A percentile compares a stretch with the other conserved stretches of the same genome.
Conservation (phyloP, 2,888 invertebrate genomes). For the Nezara viridula region DNA sequence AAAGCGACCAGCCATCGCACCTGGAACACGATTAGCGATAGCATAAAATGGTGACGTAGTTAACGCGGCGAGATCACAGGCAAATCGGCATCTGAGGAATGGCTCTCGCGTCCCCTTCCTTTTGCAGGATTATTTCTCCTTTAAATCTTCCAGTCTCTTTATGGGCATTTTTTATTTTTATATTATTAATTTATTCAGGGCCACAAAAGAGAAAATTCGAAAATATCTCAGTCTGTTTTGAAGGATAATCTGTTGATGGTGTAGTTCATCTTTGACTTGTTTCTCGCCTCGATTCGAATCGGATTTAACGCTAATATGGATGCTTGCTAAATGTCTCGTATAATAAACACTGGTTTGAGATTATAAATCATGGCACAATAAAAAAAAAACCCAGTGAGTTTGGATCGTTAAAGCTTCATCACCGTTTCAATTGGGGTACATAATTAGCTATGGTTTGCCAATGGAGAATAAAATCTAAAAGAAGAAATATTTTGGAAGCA, state of each 20-base stretch:
- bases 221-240: constrained; percentile 14
- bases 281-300: no score
- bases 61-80: not conserved
- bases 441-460: no score
- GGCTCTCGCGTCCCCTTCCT: not conserved
- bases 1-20: not conserved
- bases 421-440: no score
- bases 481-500: no score
- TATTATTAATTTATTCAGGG: not conserved
- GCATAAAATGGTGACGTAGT: not conserved
- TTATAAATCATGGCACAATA: no score
- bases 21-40: not conserved
- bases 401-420: no score
- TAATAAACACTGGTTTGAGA: no score
- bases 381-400: no score
- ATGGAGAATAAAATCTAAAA: no score
- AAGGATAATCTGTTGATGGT: not conserved
- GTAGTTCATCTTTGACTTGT: no score
- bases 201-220: not conserved
- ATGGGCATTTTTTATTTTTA: not conserved
- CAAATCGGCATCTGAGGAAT: not conserved
- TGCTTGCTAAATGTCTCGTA: no score
- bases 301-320: no score
- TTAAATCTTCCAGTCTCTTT: not conserved
- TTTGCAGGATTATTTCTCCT: not conserved